Evolutionary conservation across 2,888 invertebrate species (phyloP), one percentile per base, ranked within the genome.

Genomic region (Drosophila mimica): DNA sequence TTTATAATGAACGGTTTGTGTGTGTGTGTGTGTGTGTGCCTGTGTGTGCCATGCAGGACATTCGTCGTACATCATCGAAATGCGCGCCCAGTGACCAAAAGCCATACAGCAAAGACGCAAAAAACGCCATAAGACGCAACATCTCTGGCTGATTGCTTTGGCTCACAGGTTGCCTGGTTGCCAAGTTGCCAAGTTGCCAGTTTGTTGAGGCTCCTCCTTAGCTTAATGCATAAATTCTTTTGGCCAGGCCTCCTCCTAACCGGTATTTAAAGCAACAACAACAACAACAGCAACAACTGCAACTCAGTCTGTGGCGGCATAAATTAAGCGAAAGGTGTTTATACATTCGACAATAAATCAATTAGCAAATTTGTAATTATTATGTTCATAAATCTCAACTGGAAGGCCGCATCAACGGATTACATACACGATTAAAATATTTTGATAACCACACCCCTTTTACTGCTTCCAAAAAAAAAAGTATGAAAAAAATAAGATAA

Each of bases 281-380:
- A 57, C 74, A 61, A 63, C 70, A 62, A 52, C 61, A 49, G 46
- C 36, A 33, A 33, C 68, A 58, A 48, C 51, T 20, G 5, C 51
- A 65, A 36, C 66, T 60, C 58, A 28, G 54, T 57, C 40, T 46
- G 65, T 65, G 65, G 76, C 78, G 70, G 85, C 79, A 85, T 86
- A 86, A 86, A 86, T 86, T 88, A 88, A 88, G 76, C 85, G 51
- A 76, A 83, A 85, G 85, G 85, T 85, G 85, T 83, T 83, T 85
- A 83, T 85, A 68, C 83, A 84, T 73, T 87, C 88, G 88, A 88
- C 83, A 88, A 91, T 91, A 91, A 91, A 91, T 91, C 91, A 91
- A 91, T 91, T 91, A 91, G 74, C 72, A 88, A 90, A 89, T 91
- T 91, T 91, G 90, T 91, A 91, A 91, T 91, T 91, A 91, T 91